These are phyloP conservation scores for Trichogramma pretiosum DNA, from an alignment of 1,140 invertebrate species.

Conservation along the genomic window DNA sequence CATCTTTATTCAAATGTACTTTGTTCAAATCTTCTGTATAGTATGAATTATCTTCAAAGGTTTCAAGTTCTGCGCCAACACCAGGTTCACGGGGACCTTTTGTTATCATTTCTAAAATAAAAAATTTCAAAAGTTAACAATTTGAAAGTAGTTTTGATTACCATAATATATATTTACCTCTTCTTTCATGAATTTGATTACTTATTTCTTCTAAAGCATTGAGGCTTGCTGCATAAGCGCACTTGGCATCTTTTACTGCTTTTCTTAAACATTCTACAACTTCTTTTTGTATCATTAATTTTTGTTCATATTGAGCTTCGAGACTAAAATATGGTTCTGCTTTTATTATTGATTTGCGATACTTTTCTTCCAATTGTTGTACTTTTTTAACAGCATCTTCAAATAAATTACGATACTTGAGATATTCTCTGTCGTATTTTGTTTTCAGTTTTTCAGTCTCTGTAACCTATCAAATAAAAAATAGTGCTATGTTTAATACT, in stretches of 20 bases:
- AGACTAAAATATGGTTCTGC: constrained; percentile 86
- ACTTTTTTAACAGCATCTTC: constrained; percentile 69
- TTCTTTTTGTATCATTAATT: constrained; percentile 77
- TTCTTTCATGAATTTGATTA: constrained; percentile 77
- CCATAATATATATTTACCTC: constrained; percentile 53
- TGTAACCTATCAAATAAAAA: constrained; percentile 62
- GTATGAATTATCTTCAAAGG: constrained; percentile 40
- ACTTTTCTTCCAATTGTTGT: constrained; percentile 65
- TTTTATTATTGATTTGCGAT: constrained; percentile 70
- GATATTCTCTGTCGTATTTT: constrained; percentile 78
- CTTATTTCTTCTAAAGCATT: constrained; percentile 83
- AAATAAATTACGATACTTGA: constrained; percentile 64
- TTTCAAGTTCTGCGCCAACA: constrained; percentile 72
- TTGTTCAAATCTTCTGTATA: constrained; percentile 31
- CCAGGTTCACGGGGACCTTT: constrained; percentile 74
- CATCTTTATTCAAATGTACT: constrained; percentile 27
- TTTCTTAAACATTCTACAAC: constrained; percentile 70
- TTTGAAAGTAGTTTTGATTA: constrained; percentile 16
- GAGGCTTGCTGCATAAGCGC: constrained; percentile 75
- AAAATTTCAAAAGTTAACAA: constrained; percentile 4
- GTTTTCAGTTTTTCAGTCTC: constrained; percentile 85
- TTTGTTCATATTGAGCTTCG: constrained; percentile 77
- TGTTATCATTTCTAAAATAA: constrained; percentile 33
- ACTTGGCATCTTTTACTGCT: constrained; percentile 69
- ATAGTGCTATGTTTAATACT: background rate